A percentile compares a stretch with the other conserved stretches of the same genome.
phyloP scores from a whole-genome alignment of 2,888 invertebrate genomes.

The Pediacus dermestoides region DNA sequence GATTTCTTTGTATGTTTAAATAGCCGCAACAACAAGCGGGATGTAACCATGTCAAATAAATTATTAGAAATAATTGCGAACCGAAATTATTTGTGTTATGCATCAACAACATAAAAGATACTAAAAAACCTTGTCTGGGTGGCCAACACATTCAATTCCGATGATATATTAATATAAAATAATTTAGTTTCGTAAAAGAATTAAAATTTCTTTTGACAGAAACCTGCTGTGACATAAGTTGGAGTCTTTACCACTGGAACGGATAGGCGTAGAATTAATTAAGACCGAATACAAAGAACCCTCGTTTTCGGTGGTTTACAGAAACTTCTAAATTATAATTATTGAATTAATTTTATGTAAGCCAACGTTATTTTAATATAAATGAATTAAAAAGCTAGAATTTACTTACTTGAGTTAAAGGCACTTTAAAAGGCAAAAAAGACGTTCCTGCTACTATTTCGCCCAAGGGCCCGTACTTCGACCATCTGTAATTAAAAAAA shows the following conservation, averaged over 20 bases:
- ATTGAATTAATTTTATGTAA: no score
- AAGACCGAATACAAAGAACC: neutral
- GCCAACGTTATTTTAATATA: no score
- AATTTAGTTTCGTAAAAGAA: constrained; percentile 23
- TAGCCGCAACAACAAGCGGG: constrained; percentile 25
- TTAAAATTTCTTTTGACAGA: constrained; percentile 16
- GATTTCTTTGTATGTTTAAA: constrained; percentile 22
- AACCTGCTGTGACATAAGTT: constrained; percentile 12
- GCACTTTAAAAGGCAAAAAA: constrained; percentile 74
- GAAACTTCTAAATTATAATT: no score
- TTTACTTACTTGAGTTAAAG: constrained; percentile 58
- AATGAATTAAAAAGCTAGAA: no score
- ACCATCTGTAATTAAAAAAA: constrained; percentile 55
- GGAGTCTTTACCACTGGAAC: constrained; percentile 3
- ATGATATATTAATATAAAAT: constrained; percentile 29
- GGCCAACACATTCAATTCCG: constrained; percentile 6
- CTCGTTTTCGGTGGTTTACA: no score
- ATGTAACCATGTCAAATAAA: constrained; percentile 24
- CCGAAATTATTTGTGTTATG: constrained; percentile 8
- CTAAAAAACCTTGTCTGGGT: constrained; percentile 8
- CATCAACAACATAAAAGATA: neutral
- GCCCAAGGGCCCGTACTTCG: constrained; percentile 61
- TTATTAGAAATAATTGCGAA: constrained; percentile 28
- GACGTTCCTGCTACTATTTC: constrained; percentile 63
- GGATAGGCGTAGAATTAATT: constrained; percentile 2